Evolutionary conservation across 2,888 invertebrate species (phyloP).

Genomic region (Drosophila falleni): DNA sequence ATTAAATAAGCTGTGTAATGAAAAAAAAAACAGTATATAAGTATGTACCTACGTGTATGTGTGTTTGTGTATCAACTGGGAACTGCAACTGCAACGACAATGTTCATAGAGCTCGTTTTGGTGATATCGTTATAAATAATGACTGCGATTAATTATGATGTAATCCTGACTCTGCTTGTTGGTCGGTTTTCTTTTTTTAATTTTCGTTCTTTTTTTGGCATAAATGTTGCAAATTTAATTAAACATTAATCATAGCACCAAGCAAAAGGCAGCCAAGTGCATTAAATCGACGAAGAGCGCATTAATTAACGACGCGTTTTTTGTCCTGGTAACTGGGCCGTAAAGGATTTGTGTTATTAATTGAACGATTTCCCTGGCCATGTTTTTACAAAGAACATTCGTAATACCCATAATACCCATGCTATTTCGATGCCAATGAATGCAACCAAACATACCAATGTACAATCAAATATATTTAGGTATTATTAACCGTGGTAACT

Average conservation of each 20-base stretch:
- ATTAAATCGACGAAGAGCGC: conserved; percentile 63
- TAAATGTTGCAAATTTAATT: conserved; percentile 69
- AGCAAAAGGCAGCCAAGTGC: conserved; percentile 43
- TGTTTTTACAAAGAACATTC: conserved; percentile 12
- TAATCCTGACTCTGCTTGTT: conserved; percentile 56
- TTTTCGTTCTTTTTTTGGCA: conserved; percentile 24
- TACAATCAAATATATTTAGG: background rate
- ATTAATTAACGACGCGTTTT: conserved; percentile 67
- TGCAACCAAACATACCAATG: background rate
- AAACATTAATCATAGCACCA: conserved; percentile 70
- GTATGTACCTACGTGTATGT: background rate
- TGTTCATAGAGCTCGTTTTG: conserved; percentile 18
- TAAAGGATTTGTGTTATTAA: conserved; percentile 74
- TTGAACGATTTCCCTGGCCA: conserved; percentile 53
- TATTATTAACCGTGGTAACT: conserved; percentile 10
- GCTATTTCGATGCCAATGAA: background rate
- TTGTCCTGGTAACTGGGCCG: conserved; percentile 62
- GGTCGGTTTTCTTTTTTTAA: conserved; percentile 19
- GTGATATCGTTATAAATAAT: conserved; percentile 74
- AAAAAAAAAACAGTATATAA: too few species aligned
- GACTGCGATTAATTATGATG: conserved; percentile 74
- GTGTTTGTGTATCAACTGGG: conserved; percentile 4
- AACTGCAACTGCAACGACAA: conserved; percentile 10
- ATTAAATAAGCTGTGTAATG: too few species aligned
- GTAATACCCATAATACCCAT: conserved; percentile 20